Conservation (phyloP, 2,113 vertebrate species). For the Apus apus region DNA sequence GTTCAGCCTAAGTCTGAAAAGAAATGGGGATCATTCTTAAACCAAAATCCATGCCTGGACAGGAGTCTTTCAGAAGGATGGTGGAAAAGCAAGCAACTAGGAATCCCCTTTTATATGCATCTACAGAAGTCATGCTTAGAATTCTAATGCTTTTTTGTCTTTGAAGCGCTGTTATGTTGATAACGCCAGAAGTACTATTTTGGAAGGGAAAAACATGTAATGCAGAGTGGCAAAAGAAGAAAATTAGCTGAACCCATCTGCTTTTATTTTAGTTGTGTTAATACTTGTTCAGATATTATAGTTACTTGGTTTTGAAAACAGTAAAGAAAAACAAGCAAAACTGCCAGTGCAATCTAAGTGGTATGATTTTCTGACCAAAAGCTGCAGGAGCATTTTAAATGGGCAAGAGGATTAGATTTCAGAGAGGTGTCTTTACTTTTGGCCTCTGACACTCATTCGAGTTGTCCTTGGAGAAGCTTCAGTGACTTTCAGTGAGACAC, state of each 20-base stretch:
- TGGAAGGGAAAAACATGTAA: background rate
- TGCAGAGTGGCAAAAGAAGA: background rate
- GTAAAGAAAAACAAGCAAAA: background rate
- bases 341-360: background rate
- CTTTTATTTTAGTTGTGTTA: background rate
- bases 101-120: background rate
- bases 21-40: background rate
- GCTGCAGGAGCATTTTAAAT: conserved; percentile 36
- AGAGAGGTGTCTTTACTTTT: conserved; percentile 29
- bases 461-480: conserved; percentile 41
- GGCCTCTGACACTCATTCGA: conserved; percentile 44
- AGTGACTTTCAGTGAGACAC: conserved; percentile 29
- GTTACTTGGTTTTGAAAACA: conserved; percentile 14
- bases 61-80: background rate
- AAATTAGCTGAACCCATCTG: background rate
- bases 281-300: conserved; percentile 3
- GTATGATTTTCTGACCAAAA: background rate
- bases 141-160: background rate
- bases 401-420: conserved; percentile 50
- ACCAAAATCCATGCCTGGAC: background rate
- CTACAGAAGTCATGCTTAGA: background rate
- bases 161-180: background rate
- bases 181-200: background rate
- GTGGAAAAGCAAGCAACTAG: background rate
- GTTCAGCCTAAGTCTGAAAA: background rate